Percentiles rank a stretch among this genome's conserved stretches.
phyloP scores from a whole-genome alignment of 2,797 vertebrate genomes.

The Dicrostonyx torquatus region DNA sequence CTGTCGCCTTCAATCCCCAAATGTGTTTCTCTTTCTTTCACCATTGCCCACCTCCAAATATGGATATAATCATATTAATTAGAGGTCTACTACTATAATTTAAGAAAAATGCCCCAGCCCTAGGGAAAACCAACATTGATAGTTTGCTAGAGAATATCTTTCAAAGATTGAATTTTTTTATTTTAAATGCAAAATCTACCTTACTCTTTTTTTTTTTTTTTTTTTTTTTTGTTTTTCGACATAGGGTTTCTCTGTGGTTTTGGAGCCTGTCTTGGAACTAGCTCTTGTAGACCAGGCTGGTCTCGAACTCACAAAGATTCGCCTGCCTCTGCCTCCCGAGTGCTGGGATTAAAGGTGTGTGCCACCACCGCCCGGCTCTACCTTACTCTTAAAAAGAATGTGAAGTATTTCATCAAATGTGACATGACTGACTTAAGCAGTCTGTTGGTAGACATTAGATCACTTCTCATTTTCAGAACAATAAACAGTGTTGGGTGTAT shows the following conservation, averaged over 20 bases:
- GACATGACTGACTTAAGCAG: background rate
- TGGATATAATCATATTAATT: background rate
- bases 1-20: background rate
- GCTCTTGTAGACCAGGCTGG: no score
- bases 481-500: background rate
- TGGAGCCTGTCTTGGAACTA: no score
- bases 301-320: no score
- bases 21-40: background rate
- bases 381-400: background rate
- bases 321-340: no score
- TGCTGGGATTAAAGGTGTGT: no score
- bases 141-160: slow-evolving; percentile 8
- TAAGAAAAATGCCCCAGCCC: background rate
- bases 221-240: no score
- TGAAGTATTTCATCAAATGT: background rate
- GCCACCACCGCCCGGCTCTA: no score
- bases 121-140: background rate
- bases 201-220: no score
- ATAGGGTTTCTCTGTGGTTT: no score
- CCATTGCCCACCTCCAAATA: background rate
- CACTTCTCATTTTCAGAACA: background rate
- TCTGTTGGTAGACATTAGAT: background rate
- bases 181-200: background rate
- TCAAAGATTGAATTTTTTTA: slow-evolving; percentile 34
- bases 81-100: background rate